These are phyloP conservation scores for Arion vulgaris DNA, from an alignment of 1,140 invertebrate genomes.

Conservation along the genomic window DNA sequence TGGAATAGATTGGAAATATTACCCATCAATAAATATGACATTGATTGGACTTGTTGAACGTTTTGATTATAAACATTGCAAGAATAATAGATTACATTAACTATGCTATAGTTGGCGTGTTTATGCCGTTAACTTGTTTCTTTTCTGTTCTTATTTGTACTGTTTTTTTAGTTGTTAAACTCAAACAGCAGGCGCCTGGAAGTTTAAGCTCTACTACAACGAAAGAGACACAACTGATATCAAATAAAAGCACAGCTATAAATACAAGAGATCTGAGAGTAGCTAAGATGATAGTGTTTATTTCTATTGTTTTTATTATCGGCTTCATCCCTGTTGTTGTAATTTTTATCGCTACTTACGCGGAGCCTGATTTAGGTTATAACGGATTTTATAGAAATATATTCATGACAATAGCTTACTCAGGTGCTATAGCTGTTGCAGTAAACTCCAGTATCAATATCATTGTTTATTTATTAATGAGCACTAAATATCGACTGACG, in stretches of 20 bases:
- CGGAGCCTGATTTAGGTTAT: background rate
- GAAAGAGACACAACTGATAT: background rate
- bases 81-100: background rate
- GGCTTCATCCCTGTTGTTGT: background rate
- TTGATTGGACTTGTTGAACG: background rate
- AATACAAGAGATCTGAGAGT: background rate
- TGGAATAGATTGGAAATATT: background rate
- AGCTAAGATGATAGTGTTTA: background rate
- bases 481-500: background rate
- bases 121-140: background rate
- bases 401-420: background rate
- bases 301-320: background rate
- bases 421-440: background rate
- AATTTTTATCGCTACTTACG: background rate
- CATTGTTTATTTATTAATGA: background rate
- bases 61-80: background rate
- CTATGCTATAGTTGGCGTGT: background rate
- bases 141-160: background rate
- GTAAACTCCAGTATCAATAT: background rate
- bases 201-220: background rate
- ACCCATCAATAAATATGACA: background rate
- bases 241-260: background rate
- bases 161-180: background rate
- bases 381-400: background rate
- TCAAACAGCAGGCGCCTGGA: conserved; percentile 1